phyloP scores from a whole-genome alignment of 2,797 vertebrate genomes.

The Scolopax bukidnonensis region DNA sequence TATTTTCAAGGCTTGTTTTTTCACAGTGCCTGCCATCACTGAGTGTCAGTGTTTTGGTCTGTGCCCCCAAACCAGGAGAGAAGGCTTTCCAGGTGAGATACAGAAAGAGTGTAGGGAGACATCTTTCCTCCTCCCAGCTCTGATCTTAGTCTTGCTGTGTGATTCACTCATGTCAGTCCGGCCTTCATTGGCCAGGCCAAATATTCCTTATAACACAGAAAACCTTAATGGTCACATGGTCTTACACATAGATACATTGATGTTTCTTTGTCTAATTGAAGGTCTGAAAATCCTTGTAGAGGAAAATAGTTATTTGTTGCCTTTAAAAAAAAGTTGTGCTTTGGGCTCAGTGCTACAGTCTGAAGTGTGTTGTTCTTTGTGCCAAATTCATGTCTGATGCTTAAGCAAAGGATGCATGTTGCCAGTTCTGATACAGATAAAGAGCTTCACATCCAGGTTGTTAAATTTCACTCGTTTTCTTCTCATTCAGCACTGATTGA shows the following conservation, averaged over 20 bases:
- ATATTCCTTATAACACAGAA: neutral
- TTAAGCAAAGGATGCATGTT: neutral
- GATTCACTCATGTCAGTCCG: neutral
- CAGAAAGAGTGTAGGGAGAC: neutral
- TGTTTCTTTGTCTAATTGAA: neutral
- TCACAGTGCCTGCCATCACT: neutral
- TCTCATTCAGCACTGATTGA: slow-evolving; percentile 27
- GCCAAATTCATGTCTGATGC: neutral
- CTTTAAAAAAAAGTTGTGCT: neutral
- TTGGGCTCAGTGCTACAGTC: neutral
- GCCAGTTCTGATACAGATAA: neutral
- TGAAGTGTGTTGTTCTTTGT: neutral
- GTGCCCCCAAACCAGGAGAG: neutral
- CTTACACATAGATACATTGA: no score
- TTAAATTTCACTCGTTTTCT: neutral
- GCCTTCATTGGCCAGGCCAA: neutral
- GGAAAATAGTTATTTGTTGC: neutral
- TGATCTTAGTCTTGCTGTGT: neutral
- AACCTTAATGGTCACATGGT: neutral
- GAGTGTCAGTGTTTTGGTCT: neutral
- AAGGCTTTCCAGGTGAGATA: neutral
- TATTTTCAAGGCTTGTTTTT: neutral
- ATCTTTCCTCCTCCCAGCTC: neutral
- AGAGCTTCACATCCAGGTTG: neutral
- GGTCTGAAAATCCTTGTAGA: neutral